Base-by-base conservation (phyloP, 2,888 invertebrate species). In the Acleris holmiana region DNA sequence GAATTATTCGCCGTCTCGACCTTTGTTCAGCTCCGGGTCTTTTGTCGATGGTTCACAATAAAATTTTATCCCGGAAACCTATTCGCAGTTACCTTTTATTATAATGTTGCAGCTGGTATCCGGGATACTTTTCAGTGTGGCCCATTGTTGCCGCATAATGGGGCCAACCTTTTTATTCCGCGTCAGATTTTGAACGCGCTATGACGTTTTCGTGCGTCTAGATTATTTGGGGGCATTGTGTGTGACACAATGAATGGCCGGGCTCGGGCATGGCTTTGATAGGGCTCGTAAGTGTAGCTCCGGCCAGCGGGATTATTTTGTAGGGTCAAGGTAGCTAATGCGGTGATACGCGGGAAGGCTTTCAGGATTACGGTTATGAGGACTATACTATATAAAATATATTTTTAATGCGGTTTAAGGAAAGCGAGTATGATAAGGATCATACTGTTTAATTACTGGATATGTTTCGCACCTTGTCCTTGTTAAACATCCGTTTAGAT, bases 31-130 rank as follows among this genome's bases (percentile, higher is more conserved):
- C 51, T 69, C 67, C 69, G 63, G 77, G 77, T 82, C 86, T 83
- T 88, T 89, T 89, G 87, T 87, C 87, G 85, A 88, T 85, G 84
- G 82, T 77, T 80, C 80, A 88, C 88, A 90, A 89, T 90, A 90
- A 89, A 89, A 89, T 90, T 89, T 88, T 86, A 88, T 88, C 84
- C 88, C 80, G 88, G 88, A 88, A 86, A 88, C 88, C 86, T 84
- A 89, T 89, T 86, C 88, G 84, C 88, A 85, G 89, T 90, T 89
- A 90, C 89, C 89, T 89, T 89, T 90, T 89, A 89, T 90, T 89
- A 90, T 88, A 87, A 90, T 88, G 88, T 88, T 87, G 88, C 88
- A 86, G 84, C 87, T 85, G 83, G 82, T 79, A 77, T 86, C 85
- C 85, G 83, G 83, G 83, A 80, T 84, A 86, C 85, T 86, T 87